Percentiles rank a stretch among this genome's conserved stretches.
phyloP scores from a whole-genome alignment of 2,888 invertebrate genomes.

The Eristalis tenax region DNA sequence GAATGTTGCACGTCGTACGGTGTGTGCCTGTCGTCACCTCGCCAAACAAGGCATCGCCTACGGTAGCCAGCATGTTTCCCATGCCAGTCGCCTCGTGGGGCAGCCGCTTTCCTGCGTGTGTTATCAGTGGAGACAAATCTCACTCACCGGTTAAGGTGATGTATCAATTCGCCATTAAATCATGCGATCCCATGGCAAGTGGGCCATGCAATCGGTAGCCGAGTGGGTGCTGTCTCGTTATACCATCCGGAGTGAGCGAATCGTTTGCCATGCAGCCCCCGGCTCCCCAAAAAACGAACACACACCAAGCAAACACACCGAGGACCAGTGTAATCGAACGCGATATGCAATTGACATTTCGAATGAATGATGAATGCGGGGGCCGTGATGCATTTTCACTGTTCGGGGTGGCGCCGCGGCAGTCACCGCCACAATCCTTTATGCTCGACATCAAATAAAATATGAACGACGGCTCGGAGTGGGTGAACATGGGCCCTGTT shows the following conservation, averaged over 20 bases:
- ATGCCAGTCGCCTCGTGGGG: constrained; percentile 2
- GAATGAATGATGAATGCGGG: constrained; percentile 61
- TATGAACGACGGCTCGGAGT: constrained; percentile 13
- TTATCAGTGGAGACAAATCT: constrained; percentile 64
- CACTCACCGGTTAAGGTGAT: constrained; percentile 61
- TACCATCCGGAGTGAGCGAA: no score
- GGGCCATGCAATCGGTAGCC: constrained; percentile 67
- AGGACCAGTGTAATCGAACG: constrained; percentile 54
- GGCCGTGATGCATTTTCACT: neutral
- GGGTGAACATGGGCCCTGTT: constrained; percentile 4
- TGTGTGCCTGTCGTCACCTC: constrained; percentile 20
- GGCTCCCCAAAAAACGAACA: neutral
- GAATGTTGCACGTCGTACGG: neutral
- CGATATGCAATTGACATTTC: constrained; percentile 70
- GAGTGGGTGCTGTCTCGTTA: constrained; percentile 38
- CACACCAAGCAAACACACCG: neutral
- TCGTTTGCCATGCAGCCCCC: neutral
- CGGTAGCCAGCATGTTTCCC: constrained; percentile 14
- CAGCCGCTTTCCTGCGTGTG: neutral
- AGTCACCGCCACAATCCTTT: constrained; percentile 36
- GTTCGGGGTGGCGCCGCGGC: constrained; percentile 46
- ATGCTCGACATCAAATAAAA: constrained; percentile 49
- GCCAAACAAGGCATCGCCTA: constrained; percentile 30
- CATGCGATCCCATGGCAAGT: constrained; percentile 55
- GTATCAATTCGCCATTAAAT: constrained; percentile 65